Evolutionary conservation across 2,113 vertebrate species (phyloP), one percentile per base, ranked within the genome.

Genomic region (Leptocoma aspasia): DNA sequence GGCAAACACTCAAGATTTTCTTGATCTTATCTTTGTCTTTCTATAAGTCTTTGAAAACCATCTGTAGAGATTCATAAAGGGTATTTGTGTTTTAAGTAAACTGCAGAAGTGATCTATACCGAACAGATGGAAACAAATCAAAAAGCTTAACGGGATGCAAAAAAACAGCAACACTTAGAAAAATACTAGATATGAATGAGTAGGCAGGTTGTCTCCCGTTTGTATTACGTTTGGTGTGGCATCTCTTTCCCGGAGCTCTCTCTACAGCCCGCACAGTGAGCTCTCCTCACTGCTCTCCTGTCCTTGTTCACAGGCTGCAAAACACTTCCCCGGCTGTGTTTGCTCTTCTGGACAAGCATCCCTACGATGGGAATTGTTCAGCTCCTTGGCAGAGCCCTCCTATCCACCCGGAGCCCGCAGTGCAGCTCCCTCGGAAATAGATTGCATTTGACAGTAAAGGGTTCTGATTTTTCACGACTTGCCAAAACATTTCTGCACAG

Each of bases 111-210:
- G 96, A 97, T 97, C 96, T 96, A 93, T 95, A 90, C 91, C 1
- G 94, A 97, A 91, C 96, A 97, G 97, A 97, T 97, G 96, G 97
- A 95, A 96, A 96, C 91, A 97, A 97, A 97, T 97, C 94, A 97
- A 97, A 96, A 97, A 96, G 94, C 96, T 97, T 97, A 97, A 94
- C 80, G 23, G 95, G 94, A 96, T 95, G 91, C 91, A 93, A 94
- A 86, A 90, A 94, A 96, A 73, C 92, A 96, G 96, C 92, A 96
- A 96, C 94, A 84, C 89, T 96, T 92, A 57, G 89, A 80, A 80
- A 96, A 94, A 82, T 53, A 49, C 92, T 94, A 80, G 94, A 60
- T 91, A 54, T n/a, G 92, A 86, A 80, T 27, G 81, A 92, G 94
- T 19, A 92, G 96, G 86, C 83, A 96, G 93, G 94, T 94, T 94